Base-by-base conservation (phyloP, 2,113 vertebrate species). In the Camelus bactrianus region DNA sequence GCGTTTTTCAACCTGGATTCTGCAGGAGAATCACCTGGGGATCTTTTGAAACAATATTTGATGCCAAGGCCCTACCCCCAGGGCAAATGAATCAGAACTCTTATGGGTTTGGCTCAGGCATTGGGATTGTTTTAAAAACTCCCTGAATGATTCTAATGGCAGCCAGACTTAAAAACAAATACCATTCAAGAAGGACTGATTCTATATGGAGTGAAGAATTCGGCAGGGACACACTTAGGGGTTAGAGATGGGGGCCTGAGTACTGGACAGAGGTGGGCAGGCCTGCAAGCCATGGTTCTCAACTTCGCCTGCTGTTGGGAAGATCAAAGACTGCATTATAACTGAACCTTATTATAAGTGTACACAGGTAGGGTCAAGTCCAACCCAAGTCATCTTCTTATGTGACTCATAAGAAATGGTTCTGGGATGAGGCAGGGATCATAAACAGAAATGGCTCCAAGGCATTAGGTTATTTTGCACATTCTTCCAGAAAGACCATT, bases 401-500 rank as follows among this genome's bases (percentile, higher is more conserved):
- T 4, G 20, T 72, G 94, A 96, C 67, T 96, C 94, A 96, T 60
- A 76, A 46, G 75, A 67, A 72, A 79, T 79, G 19, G 9, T 82
- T 88, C 48, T 22, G 32, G 32, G 50, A 95, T 48, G n/a, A 69
- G 72, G 42, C 72, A 85, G 19, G 32, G 56, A 64, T 76, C 62
- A 19, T 24, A 73, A 96, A 76, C 64, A 35, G 26, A 86, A 65
- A 1, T 14, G 35, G 2, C 60, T 38, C 19, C 35, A 69, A 82
- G 58, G 54, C 48, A 62, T 62, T 93, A 48, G 3, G 50, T 65
- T 77, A 70, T 38, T 91, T 24, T 38, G 46, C 35, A 56, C 50
- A 73, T 72, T 88, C 91, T 95, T 89, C 73, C 56, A 73, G 88
- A 54, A 95, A 97, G 91, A 81, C 32, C 19, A 79, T 77, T 65